Evolutionary conservation across 64 coral and sea anemone genomes (phyloP), one percentile per base, ranked within the genome.

Genomic region (Dendrophyllia cribrosa): DNA sequence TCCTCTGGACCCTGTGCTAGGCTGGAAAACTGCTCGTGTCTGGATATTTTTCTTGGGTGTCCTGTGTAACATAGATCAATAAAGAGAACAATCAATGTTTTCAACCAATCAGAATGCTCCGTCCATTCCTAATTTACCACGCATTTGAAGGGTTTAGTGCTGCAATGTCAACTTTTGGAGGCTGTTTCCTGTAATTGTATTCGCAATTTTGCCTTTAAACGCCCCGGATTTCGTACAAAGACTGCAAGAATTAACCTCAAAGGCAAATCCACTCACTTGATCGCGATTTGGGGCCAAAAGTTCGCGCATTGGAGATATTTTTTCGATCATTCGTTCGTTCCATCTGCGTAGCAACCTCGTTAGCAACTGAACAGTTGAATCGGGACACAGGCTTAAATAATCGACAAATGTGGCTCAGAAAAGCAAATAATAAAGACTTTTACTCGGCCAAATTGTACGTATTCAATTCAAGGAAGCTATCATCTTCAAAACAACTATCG

Each of bases 331-430:
- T 49, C 61, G 16, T 83, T 47, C 43, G 64, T 62, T 66, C 51
- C 19, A 51, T 11, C 43, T 11, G 43, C 80, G 61, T 83, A 83
- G 80, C 80, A 83, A 83, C 80, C 59, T 83, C 44, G 80, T 83
- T 83, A 83, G 80, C 80, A 83, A 83, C 80, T 83, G 80, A 83
- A 46, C 80, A 50, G 45, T 64, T 62, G 24, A 43, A 46, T 67
- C 62, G 62, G 21, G 8, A 20, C 7, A 63, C 20, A 64, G 3
- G 58, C 59, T 20, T 26, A 6, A 6, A 25, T 45, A 3, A 51
- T 66, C 76, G 63, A 49, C 17, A 64, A 67, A 66, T 83, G 11
- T 67, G 43, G 15, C 6, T 43, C 6, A 66, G 49, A 6, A 51
- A 47, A 3, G 17, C 34, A 62, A 22, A 20, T 63, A 48, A 51